phyloP scores from a whole-genome alignment of 2,888 invertebrate genomes.

The Lithophane socia region DNA sequence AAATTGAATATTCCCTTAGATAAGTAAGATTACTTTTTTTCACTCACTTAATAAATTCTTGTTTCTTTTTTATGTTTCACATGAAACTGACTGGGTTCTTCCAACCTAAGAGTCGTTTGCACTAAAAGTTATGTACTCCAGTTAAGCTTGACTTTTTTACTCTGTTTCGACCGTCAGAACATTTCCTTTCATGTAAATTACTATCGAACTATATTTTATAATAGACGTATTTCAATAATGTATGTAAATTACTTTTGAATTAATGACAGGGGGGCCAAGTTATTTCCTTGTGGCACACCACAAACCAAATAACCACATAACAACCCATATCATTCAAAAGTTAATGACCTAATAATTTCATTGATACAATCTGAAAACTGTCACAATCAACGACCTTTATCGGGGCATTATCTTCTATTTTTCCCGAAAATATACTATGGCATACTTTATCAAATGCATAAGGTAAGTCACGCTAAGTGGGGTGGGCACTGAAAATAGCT shows the following conservation, averaged over 20 bases:
- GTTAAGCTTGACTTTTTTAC: slow-evolving; percentile 9
- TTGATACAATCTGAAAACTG: slow-evolving; percentile 47
- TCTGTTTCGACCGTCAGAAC: not conserved
- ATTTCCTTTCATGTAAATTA: not conserved
- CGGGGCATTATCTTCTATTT: slow-evolving; percentile 34
- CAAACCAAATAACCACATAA: slow-evolving; percentile 13
- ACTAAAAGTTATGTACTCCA: not conserved
- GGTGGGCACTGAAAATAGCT: slow-evolving; percentile 62
- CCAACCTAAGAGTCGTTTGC: not conserved
- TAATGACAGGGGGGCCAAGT: slow-evolving; percentile 15
- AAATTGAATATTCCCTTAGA: slow-evolving; percentile 69
- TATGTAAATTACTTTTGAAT: slow-evolving; percentile 8
- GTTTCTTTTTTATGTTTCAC: slow-evolving; percentile 21
- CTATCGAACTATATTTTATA: not conserved
- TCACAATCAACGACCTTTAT: slow-evolving; percentile 43
- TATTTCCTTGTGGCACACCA: slow-evolving; percentile 37
- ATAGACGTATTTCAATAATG: slow-evolving; percentile 1
- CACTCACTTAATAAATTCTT: slow-evolving; percentile 35
- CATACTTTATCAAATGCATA: slow-evolving; percentile 62
- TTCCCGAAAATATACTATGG: slow-evolving; percentile 38
- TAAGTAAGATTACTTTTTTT: slow-evolving; percentile 69
- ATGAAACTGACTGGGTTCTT: slow-evolving; percentile 14
- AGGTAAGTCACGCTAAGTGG: slow-evolving; percentile 64
- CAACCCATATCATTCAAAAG: slow-evolving; percentile 30
- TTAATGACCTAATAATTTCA: slow-evolving; percentile 42